phyloP scores from a whole-genome alignment of 2,113 vertebrate species.

The Leuciscus idus region DNA sequence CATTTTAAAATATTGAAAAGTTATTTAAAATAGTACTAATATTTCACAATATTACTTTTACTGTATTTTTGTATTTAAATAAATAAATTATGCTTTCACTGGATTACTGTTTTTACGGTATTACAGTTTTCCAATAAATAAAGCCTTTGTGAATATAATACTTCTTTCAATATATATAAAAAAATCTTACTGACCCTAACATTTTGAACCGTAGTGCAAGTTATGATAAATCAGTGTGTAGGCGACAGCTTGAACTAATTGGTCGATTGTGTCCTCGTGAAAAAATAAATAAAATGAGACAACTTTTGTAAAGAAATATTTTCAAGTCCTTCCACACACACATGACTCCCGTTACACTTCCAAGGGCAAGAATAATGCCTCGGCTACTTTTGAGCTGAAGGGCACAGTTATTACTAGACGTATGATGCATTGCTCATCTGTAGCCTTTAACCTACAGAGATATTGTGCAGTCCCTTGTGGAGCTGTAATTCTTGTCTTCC shows the following conservation, averaged over 20 bases:
- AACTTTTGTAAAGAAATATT: background rate
- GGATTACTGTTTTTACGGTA: background rate
- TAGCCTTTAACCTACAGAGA: constrained; percentile 24
- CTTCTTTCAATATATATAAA: background rate
- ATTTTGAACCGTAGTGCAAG: background rate
- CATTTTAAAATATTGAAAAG: background rate
- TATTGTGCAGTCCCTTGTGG: constrained; percentile 29
- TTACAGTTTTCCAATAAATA: background rate
- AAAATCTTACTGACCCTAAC: background rate
- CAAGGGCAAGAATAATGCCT: constrained; percentile 17
- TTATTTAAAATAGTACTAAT: no score
- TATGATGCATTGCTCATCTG: constrained; percentile 29
- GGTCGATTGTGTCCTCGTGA: background rate
- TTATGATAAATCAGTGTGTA: background rate
- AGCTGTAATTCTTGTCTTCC: constrained; percentile 36
- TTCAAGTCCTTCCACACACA: background rate
- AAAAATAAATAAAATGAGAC: background rate
- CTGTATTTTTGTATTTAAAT: background rate
- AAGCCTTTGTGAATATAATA: background rate
- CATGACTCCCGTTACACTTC: background rate
- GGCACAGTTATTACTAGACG: constrained; percentile 33
- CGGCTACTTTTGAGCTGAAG: constrained; percentile 16
- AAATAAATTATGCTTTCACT: background rate
- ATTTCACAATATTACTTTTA: background rate
- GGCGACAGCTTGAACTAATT: background rate